Conservation (phyloP, 2,888 invertebrate species). For the Schizotus pectinicornis region DNA sequence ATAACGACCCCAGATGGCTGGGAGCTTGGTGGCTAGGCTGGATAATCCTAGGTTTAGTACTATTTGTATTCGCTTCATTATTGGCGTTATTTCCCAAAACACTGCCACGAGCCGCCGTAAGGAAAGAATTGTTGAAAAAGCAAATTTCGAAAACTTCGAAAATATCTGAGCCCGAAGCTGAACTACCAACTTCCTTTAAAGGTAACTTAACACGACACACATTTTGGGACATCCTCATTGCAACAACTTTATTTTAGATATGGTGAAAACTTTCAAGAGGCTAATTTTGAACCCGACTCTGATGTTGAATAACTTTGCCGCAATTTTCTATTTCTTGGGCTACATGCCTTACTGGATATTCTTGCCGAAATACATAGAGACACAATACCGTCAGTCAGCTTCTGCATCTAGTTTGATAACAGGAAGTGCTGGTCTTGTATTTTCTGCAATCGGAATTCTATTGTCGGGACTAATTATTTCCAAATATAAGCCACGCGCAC, state of each 20-base stretch:
- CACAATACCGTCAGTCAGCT: constrained; percentile 78
- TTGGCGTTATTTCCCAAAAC: constrained; percentile 74
- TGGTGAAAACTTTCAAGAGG: constrained; percentile 68
- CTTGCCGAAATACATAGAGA: constrained; percentile 83
- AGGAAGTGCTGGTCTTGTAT: constrained; percentile 72
- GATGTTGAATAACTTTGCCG: constrained; percentile 75
- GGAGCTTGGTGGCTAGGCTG: constrained; percentile 87
- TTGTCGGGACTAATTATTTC: constrained; percentile 71
- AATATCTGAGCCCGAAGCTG: constrained; percentile 42
- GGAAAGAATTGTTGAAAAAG: constrained; percentile 56
- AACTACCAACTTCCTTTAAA: constrained; percentile 58
- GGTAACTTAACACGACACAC: constrained; percentile 29
- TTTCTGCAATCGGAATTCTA: constrained; percentile 73
- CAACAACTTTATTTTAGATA: constrained; percentile 59
- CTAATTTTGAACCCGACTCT: constrained; percentile 70
- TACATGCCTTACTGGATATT: constrained; percentile 81
- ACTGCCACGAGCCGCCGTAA: constrained; percentile 68
- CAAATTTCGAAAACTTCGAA: constrained; percentile 38
- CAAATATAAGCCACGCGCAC: constrained; percentile 69
- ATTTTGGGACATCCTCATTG: constrained; percentile 38
- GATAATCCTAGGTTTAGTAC: constrained; percentile 66
- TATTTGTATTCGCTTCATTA: constrained; percentile 66
- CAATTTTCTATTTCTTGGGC: constrained; percentile 74
- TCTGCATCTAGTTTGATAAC: constrained; percentile 77
- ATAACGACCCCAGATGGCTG: constrained; percentile 76